phyloP scores from a whole-genome alignment of 2,888 invertebrate species.

The Gari tellinella region DNA sequence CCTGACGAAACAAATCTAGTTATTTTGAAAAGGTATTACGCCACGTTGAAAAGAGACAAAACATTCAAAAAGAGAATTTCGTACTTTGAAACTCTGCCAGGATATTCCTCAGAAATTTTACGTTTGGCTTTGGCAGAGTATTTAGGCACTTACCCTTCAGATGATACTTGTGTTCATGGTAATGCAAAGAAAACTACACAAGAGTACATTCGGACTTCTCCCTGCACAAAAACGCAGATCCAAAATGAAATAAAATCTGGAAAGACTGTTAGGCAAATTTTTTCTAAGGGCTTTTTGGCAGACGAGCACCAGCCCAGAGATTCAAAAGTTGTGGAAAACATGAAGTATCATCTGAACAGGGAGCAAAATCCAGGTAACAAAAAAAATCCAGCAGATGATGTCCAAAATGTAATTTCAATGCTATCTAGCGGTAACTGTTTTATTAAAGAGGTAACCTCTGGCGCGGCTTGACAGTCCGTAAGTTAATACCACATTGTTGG shows the following conservation, averaged over 20 bases:
- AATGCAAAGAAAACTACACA: slow-evolving; percentile 20
- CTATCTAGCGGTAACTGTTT: no score
- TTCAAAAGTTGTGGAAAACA: slow-evolving; percentile 25
- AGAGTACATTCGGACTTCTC: slow-evolving; percentile 23
- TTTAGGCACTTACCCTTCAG: slow-evolving; percentile 12
- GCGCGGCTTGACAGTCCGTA: no score
- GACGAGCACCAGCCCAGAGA: slow-evolving; percentile 6
- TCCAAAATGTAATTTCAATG: no score
- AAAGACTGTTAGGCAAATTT: no score
- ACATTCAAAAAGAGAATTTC: no score
- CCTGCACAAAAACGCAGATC: slow-evolving; percentile 14
- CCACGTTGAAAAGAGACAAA: not conserved
- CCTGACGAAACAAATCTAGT: slow-evolving; percentile 14
- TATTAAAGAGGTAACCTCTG: no score
- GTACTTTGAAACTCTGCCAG: no score
- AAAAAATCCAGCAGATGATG: no score
- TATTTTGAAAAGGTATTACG: slow-evolving; percentile 21
- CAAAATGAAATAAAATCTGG: no score
- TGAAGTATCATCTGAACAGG: slow-evolving; percentile 13
- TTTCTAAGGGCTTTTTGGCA: not conserved
- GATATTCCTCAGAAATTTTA: no score
- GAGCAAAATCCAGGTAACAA: no score
- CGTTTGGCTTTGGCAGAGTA: slow-evolving; percentile 5
- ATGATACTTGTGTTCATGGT: slow-evolving; percentile 1
- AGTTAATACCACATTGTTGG: no score